Base-by-base conservation (phyloP, 2,797 vertebrate genomes). In the Gymnodraco acuticeps region DNA sequence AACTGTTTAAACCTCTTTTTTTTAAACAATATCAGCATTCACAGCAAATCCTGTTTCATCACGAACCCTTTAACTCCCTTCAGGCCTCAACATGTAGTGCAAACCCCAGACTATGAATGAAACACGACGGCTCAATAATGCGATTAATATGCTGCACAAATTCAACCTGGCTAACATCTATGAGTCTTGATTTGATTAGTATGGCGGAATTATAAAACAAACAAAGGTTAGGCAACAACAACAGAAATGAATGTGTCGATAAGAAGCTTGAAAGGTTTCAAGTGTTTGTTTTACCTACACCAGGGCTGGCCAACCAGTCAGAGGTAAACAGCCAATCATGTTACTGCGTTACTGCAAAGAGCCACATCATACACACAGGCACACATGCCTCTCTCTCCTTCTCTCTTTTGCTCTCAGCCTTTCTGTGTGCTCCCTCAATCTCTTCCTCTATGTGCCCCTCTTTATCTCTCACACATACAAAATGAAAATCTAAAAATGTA, bases 11-110 rank as follows among this genome's bases (percentile, higher is more conserved):
- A 88, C 74, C 82, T 84, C 82, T 87, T 77, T 77, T 71, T 72
- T 20, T 77, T 75, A 9, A 89, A 93, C 90, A 94, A 92, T 87
- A 82, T 82, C 74, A 62, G 72, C 81, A 93, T 92, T 94, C 89
- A 93, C 55, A 27, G 61, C 13, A 87, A 90, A 92, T 89, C 83
- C 79, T 56, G 62, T 58, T 82, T 86, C 59, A 81, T 87, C n/a
- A 5, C 68, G 68, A 85, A 86, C 87, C 72, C 68, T 69, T 47
- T 69, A 70, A 75, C 45, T 67, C 50, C 53, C 38, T 9, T 9
- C 43, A 1, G 43, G n/a, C 73, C 64, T 52, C 65, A 8, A 67
- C 70, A 65, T 16, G 15, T 8, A 5, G 12, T 5, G 6, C 31
- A 50, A 45, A 27, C 20, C 4, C 33, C 43, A 9, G 4, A 27